A percentile compares a stretch with the other conserved stretches of the same genome.
Evolutionary conservation across 92 coral and sea anemone species (phyloP).

Genomic region (Isaurus tuberculatus): DNA sequence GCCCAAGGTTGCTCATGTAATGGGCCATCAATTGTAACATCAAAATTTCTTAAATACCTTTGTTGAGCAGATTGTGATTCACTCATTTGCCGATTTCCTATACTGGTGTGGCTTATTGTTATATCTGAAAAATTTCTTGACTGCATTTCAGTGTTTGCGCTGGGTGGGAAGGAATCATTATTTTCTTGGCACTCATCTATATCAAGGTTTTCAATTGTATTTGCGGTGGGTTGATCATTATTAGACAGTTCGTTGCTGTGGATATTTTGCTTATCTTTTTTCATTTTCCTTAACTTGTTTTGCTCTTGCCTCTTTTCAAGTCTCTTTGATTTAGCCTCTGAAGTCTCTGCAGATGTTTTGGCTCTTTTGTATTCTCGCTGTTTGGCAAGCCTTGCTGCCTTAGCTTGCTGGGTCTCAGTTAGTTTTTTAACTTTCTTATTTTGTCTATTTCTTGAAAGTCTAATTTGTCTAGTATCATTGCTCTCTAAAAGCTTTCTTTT

Average conservation of each 20-base stretch:
- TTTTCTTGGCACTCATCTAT: constrained; percentile 15
- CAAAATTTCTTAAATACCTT: constrained; percentile 23
- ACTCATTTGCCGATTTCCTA: constrained; percentile 30
- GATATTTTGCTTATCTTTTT: constrained; percentile 36
- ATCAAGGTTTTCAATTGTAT: constrained; percentile 30
- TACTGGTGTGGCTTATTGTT: constrained; percentile 23
- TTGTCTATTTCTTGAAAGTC: constrained; percentile 35
- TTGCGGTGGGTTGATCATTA: constrained; percentile 25
- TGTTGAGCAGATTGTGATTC: constrained; percentile 25
- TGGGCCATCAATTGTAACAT: constrained; percentile 39
- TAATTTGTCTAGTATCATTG: constrained; percentile 51
- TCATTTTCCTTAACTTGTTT: constrained; percentile 28
- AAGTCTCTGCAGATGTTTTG: constrained; percentile 35
- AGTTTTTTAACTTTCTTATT: constrained; percentile 39
- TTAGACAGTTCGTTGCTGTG: constrained; percentile 31
- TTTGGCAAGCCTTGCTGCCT: constrained; percentile 40
- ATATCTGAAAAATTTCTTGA: constrained; percentile 23
- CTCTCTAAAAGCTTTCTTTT: constrained; percentile 52
- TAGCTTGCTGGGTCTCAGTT: constrained; percentile 27
- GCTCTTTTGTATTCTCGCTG: constrained; percentile 37
- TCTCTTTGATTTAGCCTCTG: constrained; percentile 44
- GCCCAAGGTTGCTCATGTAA: constrained; percentile 45
- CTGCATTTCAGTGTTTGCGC: constrained; percentile 26
- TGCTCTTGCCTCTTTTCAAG: constrained; percentile 35
- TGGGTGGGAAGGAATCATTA: neutral